Evolutionary conservation across 2,797 vertebrate genomes (phyloP).

Genomic region (Fistularia tabacaria): DNA sequence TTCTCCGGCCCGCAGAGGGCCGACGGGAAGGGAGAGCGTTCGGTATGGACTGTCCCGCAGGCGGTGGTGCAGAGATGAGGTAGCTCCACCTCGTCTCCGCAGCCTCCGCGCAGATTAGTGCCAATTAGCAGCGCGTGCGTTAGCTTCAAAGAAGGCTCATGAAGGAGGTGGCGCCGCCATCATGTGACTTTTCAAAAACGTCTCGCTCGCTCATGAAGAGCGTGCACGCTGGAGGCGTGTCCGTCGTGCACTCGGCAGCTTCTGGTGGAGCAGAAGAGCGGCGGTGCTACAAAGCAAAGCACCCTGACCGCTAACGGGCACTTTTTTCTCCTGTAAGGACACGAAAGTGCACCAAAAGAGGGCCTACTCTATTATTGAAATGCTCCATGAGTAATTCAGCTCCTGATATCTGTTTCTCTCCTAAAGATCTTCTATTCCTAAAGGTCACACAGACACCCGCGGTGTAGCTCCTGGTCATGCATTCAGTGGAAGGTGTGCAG

Average conservation of each 20-base stretch:
- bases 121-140: conserved; percentile 15
- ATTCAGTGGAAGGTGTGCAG: not conserved
- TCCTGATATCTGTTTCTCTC: not conserved
- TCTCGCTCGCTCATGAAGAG: conserved; percentile 13
- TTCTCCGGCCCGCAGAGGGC: too few species aligned
- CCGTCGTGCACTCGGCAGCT: not conserved
- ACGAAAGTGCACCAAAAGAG: conserved; percentile 8
- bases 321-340: not conserved
- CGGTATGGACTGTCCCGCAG: too few species aligned
- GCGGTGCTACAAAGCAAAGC: conserved; percentile 13
- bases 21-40: too few species aligned
- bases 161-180: conserved; percentile 3
- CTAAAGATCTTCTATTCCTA: not conserved
- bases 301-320: not conserved
- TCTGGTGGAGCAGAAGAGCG: not conserved
- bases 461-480: conserved; percentile 2
- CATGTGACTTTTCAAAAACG: conserved; percentile 21
- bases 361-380: conserved; percentile 1
- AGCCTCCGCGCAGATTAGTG: conserved; percentile 21
- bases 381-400: not conserved
- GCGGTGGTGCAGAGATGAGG: too few species aligned
- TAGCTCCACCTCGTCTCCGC: conserved; percentile 33
- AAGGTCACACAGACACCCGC: not conserved
- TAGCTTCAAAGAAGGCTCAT: conserved; percentile 30
- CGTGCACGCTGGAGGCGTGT: conserved; percentile 16